Conservation (phyloP, 37 sponge, comb jelly and placozoan species). For the Crambe crambe region DNA sequence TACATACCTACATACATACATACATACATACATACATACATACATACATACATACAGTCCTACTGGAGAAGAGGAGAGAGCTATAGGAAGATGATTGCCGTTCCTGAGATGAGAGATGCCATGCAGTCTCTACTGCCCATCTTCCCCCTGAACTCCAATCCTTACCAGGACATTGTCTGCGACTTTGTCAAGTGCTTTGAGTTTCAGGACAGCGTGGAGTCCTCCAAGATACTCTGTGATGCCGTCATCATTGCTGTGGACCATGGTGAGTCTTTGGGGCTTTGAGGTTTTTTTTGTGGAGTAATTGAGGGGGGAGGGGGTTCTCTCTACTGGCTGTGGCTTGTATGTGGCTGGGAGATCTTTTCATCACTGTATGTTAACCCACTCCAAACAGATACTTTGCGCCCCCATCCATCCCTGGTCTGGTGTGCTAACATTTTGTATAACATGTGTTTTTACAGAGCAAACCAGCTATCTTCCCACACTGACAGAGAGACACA, state of each 20-base stretch:
- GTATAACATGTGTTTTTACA: neutral
- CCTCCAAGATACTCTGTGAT: constrained; percentile 32
- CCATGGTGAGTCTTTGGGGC: constrained; percentile 27
- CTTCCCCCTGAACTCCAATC: neutral
- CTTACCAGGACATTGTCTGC: neutral
- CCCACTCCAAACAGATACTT: neutral
- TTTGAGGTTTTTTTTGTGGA: neutral
- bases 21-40: no score
- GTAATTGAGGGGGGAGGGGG: no score
- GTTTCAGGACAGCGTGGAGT: neutral
- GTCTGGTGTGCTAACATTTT: no score
- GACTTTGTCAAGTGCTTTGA: constrained; percentile 18
- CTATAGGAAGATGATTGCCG: neutral
- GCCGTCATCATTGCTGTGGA: constrained; percentile 40
- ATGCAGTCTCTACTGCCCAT: neutral
- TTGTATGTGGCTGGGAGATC: no score
- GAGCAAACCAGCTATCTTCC: constrained; percentile 6
- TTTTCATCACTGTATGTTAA: no score
- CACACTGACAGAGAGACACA: constrained; percentile 7
- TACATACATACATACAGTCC: neutral
- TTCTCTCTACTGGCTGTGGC: no score
- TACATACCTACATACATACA: no score
- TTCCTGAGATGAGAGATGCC: neutral
- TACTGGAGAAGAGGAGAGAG: constrained; percentile 26
- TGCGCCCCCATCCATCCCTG: no score